A percentile compares a stretch with the other conserved stretches of the same genome.
phyloP scores from a whole-genome alignment of 2,113 vertebrate genomes.

The Setophaga coronata region DNA sequence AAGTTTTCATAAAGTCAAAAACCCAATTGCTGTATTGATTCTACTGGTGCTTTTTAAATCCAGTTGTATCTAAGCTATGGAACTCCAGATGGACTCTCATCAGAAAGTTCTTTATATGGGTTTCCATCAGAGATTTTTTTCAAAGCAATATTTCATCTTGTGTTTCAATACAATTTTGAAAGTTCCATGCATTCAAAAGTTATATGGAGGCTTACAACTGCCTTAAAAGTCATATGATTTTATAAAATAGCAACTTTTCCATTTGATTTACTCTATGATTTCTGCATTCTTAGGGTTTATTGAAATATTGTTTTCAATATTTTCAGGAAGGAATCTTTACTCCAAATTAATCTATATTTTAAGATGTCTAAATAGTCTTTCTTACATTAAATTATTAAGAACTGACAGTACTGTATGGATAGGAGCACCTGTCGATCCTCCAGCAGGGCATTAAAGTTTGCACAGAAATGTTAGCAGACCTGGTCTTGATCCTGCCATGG shows the following conservation, averaged over 20 bases:
- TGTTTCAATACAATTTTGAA: neutral
- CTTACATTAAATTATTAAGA: neutral
- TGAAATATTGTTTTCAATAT: neutral
- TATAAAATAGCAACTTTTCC: neutral
- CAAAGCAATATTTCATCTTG: neutral
- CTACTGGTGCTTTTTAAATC: neutral
- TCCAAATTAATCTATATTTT: neutral
- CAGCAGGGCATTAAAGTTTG: neutral
- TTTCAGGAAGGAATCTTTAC: neutral
- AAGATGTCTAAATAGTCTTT: neutral
- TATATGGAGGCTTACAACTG: neutral
- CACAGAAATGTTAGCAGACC: neutral
- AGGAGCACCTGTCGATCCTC: neutral
- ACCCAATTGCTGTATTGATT: neutral
- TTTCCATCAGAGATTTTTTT: neutral
- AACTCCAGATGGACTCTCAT: neutral
- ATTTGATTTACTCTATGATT: neutral
- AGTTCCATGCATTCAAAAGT: neutral
- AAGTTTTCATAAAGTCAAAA: constrained; percentile 1
- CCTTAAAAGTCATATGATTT: neutral
- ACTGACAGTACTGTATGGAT: neutral
- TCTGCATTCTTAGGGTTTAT: neutral
- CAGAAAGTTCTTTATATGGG: neutral
- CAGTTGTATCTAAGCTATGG: neutral
- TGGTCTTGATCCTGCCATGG: neutral